Conservation (phyloP, 2,888 invertebrate genomes). For the Tiliacea aurago region DNA sequence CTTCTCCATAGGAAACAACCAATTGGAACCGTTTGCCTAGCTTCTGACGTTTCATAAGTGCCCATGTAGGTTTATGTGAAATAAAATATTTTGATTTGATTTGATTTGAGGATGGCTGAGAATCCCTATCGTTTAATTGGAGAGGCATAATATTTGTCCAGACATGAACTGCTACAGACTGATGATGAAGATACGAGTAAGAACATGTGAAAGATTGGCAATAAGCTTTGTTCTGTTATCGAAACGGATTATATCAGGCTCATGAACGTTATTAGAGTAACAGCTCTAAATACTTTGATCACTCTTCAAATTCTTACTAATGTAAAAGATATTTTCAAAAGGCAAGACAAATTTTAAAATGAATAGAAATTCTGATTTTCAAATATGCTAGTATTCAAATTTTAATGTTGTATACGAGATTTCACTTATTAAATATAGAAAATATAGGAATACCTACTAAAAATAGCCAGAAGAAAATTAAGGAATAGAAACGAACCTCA, state of each 20-base stretch:
- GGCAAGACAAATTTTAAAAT: not conserved
- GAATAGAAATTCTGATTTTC: not conserved
- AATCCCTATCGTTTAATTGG: too few species aligned
- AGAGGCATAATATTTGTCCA: not conserved
- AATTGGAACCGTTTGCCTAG: too few species aligned
- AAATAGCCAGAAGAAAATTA: not conserved
- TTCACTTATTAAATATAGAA: not conserved
- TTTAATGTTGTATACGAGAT: not conserved
- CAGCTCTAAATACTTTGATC: not conserved
- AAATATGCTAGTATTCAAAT: not conserved
- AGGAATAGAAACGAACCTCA: conserved; percentile 69
- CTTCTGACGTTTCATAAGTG: too few species aligned
- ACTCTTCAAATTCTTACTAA: not conserved
- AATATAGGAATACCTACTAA: not conserved
- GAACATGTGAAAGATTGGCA: not conserved
- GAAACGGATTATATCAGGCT: not conserved
- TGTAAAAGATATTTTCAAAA: not conserved
- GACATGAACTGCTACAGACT: not conserved
- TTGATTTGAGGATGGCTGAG: too few species aligned
- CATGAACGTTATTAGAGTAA: not conserved
- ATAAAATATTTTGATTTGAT: too few species aligned
- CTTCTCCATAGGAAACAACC: too few species aligned
- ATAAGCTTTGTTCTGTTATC: too few species aligned
- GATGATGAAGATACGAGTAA: not conserved
- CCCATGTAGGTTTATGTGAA: too few species aligned